phyloP scores from a whole-genome alignment of 2,797 vertebrate species.

The Eulemur mongoz region DNA sequence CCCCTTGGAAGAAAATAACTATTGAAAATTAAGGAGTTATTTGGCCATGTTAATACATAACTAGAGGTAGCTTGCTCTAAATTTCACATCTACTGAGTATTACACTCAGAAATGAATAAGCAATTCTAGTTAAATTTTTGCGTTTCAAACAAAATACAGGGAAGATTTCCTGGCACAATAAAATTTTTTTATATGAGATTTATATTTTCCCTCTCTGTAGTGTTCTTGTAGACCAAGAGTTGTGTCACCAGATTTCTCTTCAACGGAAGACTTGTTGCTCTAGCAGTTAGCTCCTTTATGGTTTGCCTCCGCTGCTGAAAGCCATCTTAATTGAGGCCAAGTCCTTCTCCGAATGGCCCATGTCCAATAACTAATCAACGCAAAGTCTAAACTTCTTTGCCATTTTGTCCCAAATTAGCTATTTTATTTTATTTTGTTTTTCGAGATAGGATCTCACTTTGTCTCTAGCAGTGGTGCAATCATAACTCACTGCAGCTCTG shows the following conservation, averaged over 20 bases:
- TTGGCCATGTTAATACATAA: background rate
- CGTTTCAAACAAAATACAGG: background rate
- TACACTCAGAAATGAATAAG: background rate
- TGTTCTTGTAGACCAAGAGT: background rate
- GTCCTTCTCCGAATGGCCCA: background rate
- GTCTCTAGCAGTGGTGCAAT: background rate
- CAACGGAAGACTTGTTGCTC: background rate
- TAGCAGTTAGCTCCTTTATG: background rate
- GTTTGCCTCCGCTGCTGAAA: background rate
- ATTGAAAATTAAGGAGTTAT: background rate
- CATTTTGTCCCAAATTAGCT: background rate
- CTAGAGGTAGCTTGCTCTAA: background rate
- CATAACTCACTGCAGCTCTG: background rate
- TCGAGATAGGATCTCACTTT: background rate
- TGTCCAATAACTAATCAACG: background rate
- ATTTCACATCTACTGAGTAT: background rate
- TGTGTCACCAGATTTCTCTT: background rate
- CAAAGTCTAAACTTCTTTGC: background rate
- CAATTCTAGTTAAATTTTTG: background rate
- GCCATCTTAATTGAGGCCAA: fast-evolving
- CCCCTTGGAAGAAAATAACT: background rate
- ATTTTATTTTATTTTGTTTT: background rate
- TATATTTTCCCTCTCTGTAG: background rate
- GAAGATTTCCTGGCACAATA: background rate
- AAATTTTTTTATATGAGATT: background rate